A percentile compares a stretch with the other conserved stretches of the same genome.
These are phyloP conservation scores for Eulithis testata DNA, from an alignment of 2,888 invertebrate genomes.

Conservation along the genomic window DNA sequence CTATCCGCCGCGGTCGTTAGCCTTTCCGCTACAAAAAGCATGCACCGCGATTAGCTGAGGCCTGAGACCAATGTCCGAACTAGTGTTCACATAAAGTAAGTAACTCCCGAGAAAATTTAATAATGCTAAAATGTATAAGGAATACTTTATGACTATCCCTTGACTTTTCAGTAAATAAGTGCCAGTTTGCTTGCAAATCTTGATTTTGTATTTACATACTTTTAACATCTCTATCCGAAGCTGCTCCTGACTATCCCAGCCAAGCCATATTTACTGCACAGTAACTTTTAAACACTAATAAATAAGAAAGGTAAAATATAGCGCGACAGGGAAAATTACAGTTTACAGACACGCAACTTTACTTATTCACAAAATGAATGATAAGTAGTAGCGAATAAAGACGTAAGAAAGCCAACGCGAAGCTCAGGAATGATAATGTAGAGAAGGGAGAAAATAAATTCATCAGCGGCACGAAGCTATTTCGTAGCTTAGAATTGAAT, in stretches of 20 bases:
- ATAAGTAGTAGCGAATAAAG: slow-evolving; percentile 36
- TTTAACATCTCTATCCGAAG: slow-evolving; percentile 33
- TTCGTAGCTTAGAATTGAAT: slow-evolving; percentile 33
- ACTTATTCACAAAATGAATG: slow-evolving; percentile 38
- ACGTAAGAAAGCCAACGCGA: slow-evolving; percentile 16
- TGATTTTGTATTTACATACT: slow-evolving; percentile 20
- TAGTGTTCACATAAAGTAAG: slow-evolving; percentile 40
- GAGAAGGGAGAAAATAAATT: slow-evolving; percentile 26
- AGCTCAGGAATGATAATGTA: slow-evolving; percentile 33
- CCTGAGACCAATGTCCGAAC: slow-evolving; percentile 60
- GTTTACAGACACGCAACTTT: slow-evolving; percentile 49
- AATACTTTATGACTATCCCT: slow-evolving; percentile 7
- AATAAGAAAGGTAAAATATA: slow-evolving; percentile 46
- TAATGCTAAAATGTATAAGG: slow-evolving; percentile 24
- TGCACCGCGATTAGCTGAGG: slow-evolving; percentile 63
- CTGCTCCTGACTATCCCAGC: slow-evolving; percentile 43
- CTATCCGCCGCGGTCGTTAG: slow-evolving; percentile 73
- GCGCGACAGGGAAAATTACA: slow-evolving; percentile 46
- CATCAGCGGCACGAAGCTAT: slow-evolving; percentile 24
- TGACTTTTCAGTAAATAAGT: too few relatives aligned
- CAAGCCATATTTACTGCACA: slow-evolving; percentile 48
- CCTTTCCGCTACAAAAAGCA: slow-evolving; percentile 73
- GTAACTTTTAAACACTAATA: slow-evolving; percentile 48
- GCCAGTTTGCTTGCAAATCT: background rate
- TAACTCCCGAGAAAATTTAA: slow-evolving; percentile 28